Evolutionary conservation across 2,113 vertebrate genomes (phyloP).

Genomic region (Saccopteryx bilineata): DNA sequence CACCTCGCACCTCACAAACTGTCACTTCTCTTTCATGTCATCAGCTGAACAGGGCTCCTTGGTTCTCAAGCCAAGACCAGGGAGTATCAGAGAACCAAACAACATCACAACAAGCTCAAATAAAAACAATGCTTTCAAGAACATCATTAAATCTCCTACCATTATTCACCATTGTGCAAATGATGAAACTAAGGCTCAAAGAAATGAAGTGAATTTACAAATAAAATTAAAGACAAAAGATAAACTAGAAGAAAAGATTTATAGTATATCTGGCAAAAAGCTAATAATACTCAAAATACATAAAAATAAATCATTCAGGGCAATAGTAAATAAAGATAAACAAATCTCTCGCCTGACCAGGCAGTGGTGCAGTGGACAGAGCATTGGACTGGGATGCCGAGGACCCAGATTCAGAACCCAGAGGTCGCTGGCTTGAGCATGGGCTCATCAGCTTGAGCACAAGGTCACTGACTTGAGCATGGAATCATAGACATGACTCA

Average conservation of each 20-base stretch:
- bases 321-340: not conserved
- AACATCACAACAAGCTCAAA: not conserved
- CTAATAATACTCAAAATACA: not conserved
- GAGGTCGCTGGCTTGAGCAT: no score
- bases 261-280: not conserved
- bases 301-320: slow-evolving; percentile 21
- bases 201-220: not conserved
- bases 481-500: no score
- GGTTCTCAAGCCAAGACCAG: not conserved
- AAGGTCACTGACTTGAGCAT: no score
- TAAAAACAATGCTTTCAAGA: not conserved
- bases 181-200: not conserved
- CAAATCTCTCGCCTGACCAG: not conserved
- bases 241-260: not conserved
- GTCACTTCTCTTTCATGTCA: not conserved
- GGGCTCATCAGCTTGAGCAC: no score
- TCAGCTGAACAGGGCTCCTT: not conserved
- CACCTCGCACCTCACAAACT: not conserved
- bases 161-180: not conserved
- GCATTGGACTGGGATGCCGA: no score
- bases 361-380: no score
- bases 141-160: not conserved
- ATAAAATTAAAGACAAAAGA: not conserved
- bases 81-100: not conserved
- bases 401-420: no score